phyloP scores from a whole-genome alignment of 2,797 vertebrate genomes.

The Lycodopsis pacificus region DNA sequence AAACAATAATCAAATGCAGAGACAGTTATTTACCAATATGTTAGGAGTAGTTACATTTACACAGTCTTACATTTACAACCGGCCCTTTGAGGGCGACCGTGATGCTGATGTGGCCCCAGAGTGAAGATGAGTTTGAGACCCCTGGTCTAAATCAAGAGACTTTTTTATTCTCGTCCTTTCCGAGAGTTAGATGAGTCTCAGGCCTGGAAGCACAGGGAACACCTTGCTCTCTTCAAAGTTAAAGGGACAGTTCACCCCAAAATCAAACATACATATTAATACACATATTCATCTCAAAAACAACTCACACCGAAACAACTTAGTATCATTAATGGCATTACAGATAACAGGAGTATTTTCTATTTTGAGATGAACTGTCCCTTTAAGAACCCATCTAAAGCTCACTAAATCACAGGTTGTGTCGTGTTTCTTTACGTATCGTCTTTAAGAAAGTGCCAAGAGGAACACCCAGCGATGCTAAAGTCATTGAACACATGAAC shows the following conservation, averaged over 20 bases:
- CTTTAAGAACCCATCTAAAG: not conserved
- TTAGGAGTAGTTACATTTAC: too few species aligned
- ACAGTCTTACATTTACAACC: too few species aligned
- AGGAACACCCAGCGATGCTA: not conserved
- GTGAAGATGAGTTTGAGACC: too few species aligned
- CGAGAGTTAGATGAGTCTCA: not conserved
- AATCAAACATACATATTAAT: not conserved
- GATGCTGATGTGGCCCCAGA: too few species aligned
- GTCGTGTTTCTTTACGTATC: not conserved
- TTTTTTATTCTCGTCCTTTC: not conserved
- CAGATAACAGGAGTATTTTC: not conserved
- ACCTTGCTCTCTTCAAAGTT: constrained; percentile 2
- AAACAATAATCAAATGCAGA: too few species aligned
- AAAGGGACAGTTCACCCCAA: not conserved
- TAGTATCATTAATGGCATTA: not conserved
- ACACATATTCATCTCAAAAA: too few species aligned
- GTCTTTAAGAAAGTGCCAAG: not conserved
- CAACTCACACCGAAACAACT: not conserved
- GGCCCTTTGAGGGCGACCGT: too few species aligned
- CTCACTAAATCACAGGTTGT: not conserved
- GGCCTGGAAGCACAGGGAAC: too few species aligned
- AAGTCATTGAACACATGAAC: constrained; percentile 1
- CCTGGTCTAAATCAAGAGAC: not conserved
- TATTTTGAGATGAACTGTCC: not conserved
- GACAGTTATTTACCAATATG: too few species aligned